Conservation (phyloP, 2,888 invertebrate species). For the Drosophila robusta region DNA sequence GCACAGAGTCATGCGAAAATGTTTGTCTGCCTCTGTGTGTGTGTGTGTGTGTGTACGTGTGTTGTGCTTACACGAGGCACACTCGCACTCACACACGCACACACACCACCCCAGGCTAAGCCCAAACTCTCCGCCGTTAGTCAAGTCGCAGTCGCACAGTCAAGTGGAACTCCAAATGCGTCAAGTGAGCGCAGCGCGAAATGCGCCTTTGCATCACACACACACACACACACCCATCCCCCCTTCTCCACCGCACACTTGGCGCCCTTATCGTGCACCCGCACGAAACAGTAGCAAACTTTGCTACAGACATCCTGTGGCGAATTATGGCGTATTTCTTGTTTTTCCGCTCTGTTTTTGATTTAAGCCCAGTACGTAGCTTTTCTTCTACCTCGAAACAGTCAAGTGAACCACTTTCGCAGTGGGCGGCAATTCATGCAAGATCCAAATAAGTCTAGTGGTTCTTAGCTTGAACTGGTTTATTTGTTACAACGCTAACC, state of each 20-base stretch:
- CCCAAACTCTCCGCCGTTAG: conserved; percentile 49
- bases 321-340: conserved; percentile 72
- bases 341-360: conserved; percentile 22
- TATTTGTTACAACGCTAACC: not conserved
- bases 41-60: conserved; percentile 37
- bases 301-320: conserved; percentile 83
- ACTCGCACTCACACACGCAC: conserved; percentile 17
- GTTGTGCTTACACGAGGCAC: conserved; percentile 15
- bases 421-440: conserved; percentile 4
- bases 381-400: conserved; percentile 2
- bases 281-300: conserved; percentile 59
- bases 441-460: not conserved
- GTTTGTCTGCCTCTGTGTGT: conserved; percentile 31
- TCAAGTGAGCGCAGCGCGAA: conserved; percentile 65
- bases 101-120: conserved; percentile 35
- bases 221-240: not conserved
- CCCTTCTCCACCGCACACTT: conserved; percentile 33
- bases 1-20: conserved; percentile 64
- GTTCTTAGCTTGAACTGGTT: not conserved
- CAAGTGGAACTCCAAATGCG: conserved; percentile 62
- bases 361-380: conserved; percentile 45
- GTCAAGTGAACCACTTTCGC: conserved; percentile 20
- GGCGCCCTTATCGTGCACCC: conserved; percentile 50
- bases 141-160: conserved; percentile 61
- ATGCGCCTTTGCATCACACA: conserved; percentile 20